phyloP scores from a whole-genome alignment of 1,140 invertebrate genomes.

The Galendromus occidentalis region DNA sequence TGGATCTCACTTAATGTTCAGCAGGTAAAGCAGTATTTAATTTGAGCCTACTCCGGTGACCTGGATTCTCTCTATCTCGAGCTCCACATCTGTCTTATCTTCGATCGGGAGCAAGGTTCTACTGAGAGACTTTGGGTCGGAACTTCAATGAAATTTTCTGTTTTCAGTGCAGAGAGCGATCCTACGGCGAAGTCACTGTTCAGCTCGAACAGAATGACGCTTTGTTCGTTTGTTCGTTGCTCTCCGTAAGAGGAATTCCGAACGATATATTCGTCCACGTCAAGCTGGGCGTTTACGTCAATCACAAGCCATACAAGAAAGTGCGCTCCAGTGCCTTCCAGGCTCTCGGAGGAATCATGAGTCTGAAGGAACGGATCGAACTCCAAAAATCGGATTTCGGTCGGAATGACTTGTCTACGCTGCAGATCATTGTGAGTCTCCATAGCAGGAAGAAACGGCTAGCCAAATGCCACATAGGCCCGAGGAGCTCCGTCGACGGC shows the following conservation, averaged over 20 bases:
- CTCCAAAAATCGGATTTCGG: background rate
- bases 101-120: too few relatives aligned
- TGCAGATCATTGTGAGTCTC: slow-evolving; percentile 7
- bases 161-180: background rate
- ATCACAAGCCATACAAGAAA: background rate
- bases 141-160: too few relatives aligned
- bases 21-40: too few relatives aligned
- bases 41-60: too few relatives aligned
- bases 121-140: too few relatives aligned
- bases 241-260: background rate
- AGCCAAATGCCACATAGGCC: slow-evolving; percentile 1
- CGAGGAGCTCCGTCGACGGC: background rate
- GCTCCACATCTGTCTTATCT: too few relatives aligned
- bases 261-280: background rate
- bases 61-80: too few relatives aligned
- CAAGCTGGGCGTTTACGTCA: background rate
- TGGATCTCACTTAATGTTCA: background rate
- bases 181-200: background rate
- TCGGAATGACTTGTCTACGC: background rate
- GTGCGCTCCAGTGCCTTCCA: background rate
- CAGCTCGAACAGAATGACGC: background rate
- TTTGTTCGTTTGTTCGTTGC: background rate
- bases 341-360: background rate
- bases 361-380: background rate
- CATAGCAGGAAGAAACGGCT: background rate